A percentile compares a stretch with the other conserved stretches of the same genome.
phyloP scores from a whole-genome alignment of 2,797 vertebrate species.

The Bradypodion pumilum region DNA sequence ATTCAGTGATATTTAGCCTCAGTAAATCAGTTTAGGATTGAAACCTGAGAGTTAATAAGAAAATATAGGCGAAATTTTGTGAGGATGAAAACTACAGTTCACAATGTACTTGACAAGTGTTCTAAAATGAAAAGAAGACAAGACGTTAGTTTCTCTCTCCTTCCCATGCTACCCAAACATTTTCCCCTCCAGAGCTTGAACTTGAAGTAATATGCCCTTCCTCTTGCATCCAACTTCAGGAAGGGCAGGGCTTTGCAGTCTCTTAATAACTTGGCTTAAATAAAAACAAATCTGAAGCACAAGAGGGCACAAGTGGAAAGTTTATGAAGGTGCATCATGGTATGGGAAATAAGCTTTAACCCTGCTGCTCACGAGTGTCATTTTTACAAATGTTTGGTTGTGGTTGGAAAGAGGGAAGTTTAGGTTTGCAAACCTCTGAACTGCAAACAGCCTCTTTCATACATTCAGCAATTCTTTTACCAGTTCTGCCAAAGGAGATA shows the following conservation, averaged over 20 bases:
- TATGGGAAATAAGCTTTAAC: not conserved
- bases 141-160: not conserved
- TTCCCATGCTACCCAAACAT: not conserved
- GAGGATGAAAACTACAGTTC: not conserved
- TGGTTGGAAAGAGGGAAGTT: not conserved
- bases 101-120: not conserved
- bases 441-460: not conserved
- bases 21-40: not conserved
- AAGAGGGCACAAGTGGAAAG: constrained; percentile 1
- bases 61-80: not conserved
- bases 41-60: not conserved
- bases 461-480: not conserved
- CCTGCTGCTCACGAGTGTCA: not conserved
- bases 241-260: constrained; percentile 3
- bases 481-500: not conserved
- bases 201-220: constrained; percentile 7
- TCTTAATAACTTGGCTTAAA: constrained; percentile 1
- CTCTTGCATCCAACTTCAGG: constrained; percentile 5
- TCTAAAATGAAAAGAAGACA: not conserved
- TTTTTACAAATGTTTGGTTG: not conserved
- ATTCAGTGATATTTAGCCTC: not conserved
- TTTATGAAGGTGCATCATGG: constrained; percentile 3
- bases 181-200: constrained; percentile 9
- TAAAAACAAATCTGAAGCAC: not conserved
- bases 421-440: not conserved